phyloP scores from a whole-genome alignment of 1,140 invertebrate species.

The Acromyrmex heyeri region DNA sequence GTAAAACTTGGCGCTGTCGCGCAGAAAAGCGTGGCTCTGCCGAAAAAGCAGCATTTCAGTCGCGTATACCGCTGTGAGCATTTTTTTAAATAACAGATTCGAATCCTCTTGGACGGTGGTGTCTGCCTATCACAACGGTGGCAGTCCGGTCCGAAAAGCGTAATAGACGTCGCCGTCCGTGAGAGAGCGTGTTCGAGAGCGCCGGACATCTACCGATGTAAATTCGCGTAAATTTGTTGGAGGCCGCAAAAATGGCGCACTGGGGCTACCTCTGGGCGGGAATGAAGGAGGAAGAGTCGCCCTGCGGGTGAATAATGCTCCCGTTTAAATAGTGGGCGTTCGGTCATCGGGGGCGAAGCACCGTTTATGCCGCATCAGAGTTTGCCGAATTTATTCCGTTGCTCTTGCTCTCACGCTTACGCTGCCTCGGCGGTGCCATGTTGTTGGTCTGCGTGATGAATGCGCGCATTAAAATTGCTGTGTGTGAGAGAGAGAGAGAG shows the following conservation, averaged over 20 bases:
- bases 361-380: slow-evolving; percentile 81
- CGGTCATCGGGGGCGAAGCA: slow-evolving; percentile 74
- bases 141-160: slow-evolving; percentile 1
- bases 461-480: slow-evolving; percentile 78
- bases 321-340: slow-evolving; percentile 77
- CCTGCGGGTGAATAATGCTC: slow-evolving; percentile 77
- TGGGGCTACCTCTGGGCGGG: slow-evolving; percentile 6
- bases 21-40: not conserved
- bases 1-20: slow-evolving; percentile 3
- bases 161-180: slow-evolving; percentile 69
- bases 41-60: slow-evolving; percentile 8
- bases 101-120: slow-evolving; percentile 32
- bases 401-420: slow-evolving; percentile 66
- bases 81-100: slow-evolving; percentile 25
- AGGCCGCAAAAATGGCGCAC: slow-evolving; percentile 73
- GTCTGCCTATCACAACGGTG: slow-evolving; percentile 35
- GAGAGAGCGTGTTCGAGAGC: slow-evolving; percentile 56
- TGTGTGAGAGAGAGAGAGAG: slow-evolving; percentile 36
- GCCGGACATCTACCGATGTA: slow-evolving; percentile 72
- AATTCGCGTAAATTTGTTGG: slow-evolving; percentile 80
- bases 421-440: slow-evolving; percentile 69
- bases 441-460: slow-evolving; percentile 75
- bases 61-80: not conserved
- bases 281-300: slow-evolving; percentile 51
- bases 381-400: slow-evolving; percentile 81